A percentile compares a stretch with the other conserved stretches of the same genome.
Conservation (phyloP, 1,140 invertebrate genomes). For the Drosophila jambulina region DNA sequence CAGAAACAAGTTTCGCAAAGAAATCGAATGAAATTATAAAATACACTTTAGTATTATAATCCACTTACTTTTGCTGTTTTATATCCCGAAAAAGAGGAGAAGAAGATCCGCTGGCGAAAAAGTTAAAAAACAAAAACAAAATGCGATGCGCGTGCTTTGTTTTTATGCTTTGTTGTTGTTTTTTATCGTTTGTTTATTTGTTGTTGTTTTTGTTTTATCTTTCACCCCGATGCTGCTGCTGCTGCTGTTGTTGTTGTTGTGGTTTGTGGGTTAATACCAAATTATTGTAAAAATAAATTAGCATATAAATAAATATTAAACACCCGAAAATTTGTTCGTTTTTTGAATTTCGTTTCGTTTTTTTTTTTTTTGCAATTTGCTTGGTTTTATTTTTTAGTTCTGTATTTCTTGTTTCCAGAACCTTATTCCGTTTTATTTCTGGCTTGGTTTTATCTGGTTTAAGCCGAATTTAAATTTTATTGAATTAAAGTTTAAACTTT, state of each 20-base stretch:
- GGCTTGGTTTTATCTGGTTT: conserved; percentile 15
- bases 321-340: conserved; percentile 24
- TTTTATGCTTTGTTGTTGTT: conserved; percentile 27
- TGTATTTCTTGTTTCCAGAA: conserved; percentile 31
- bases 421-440: conserved; percentile 25
- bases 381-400: conserved; percentile 3
- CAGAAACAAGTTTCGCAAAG: conserved; percentile 53
- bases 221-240: conserved; percentile 17
- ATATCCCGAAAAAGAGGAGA: conserved; percentile 50
- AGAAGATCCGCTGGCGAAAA: conserved; percentile 23
- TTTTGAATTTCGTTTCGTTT: conserved; percentile 31
- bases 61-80: conserved; percentile 73
- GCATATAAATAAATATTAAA: conserved; percentile 73
- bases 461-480: conserved; percentile 53
- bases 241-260: conserved; percentile 46
- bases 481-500: conserved; percentile 57
- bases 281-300: conserved; percentile 76
- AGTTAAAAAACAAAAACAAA: conserved; percentile 15
- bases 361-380: conserved; percentile 3
- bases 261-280: conserved; percentile 74
- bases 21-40: conserved; percentile 54
- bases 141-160: conserved; percentile 15
- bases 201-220: conserved; percentile 35
- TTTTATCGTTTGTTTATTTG: conserved; percentile 28
- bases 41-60: conserved; percentile 30